Base-by-base conservation (phyloP, 2,888 invertebrate species). In the Leucophenga montana region DNA sequence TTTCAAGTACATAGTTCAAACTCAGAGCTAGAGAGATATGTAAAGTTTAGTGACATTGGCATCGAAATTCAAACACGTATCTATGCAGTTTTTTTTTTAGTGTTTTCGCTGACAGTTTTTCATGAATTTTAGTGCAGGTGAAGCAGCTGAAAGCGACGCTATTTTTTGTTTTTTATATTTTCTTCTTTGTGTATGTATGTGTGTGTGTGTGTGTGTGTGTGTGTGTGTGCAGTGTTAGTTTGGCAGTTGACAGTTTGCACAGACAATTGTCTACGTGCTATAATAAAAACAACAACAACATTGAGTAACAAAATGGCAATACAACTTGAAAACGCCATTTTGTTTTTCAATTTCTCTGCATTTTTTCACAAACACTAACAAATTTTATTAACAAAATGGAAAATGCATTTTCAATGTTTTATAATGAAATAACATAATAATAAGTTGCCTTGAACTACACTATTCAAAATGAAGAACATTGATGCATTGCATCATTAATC, bases 331-430 rank as follows among this genome's bases (percentile, higher is more conserved):
- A 48, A 39, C 39, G 39, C 39, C 39, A 39, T 39, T 39, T 39
- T 39, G 39, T 39, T 39, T 39, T 11, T 39, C 8, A 5, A 8
- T 33, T 33, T 33, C n/a, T n/a, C n/a, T n/a, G n/a, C n/a, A n/a
- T n/a, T n/a, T n/a, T n/a, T n/a, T n/a, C n/a, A n/a, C n/a, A n/a
- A n/a, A n/a, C n/a, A n/a, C n/a, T n/a, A n/a, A n/a, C n/a, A n/a
- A n/a, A 33, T 33, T 33, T 33, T 33, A 33, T 33, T 33, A 33
- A 16, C 77, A 75, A 80, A 80, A 80, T 80, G 82, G 82, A 82
- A 80, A 80, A 80, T 82, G 74, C 74, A 80, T 80, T 82, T 80
- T 80, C 80, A 80, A 80, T 80, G 80, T 33, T 33, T 33, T n/a
- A n/a, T n/a, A n/a, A n/a, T n/a, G n/a, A n/a, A n/a, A n/a, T n/a